A percentile compares a stretch with the other conserved stretches of the same genome.
Conservation (phyloP, 2,888 invertebrate genomes). For the Cacoxenus indagator region DNA sequence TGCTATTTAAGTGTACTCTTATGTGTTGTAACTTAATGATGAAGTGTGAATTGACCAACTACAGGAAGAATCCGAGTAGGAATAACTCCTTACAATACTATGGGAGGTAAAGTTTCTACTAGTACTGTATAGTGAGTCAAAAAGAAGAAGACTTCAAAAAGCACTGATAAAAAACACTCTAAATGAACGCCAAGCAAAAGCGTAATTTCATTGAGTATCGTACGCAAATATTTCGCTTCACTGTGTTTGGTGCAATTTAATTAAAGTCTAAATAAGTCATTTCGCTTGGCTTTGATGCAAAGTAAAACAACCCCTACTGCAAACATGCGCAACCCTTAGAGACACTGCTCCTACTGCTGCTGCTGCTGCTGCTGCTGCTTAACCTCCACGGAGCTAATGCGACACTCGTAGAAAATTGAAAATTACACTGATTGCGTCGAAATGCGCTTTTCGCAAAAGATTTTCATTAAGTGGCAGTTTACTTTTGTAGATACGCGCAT, state of each 20-base stretch:
- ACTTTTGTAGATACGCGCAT: not conserved
- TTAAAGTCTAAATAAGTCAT: conserved; percentile 62
- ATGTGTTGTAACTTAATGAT: too few relatives aligned
- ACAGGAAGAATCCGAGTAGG: too few relatives aligned
- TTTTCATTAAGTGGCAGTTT: conserved; percentile 19
- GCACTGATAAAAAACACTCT: not conserved
- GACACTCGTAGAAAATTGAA: conserved; percentile 9
- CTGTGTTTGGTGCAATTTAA: conserved; percentile 58
- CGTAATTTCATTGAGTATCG: not conserved
- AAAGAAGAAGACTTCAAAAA: not conserved
- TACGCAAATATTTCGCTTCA: not conserved
- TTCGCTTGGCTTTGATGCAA: conserved; percentile 56
- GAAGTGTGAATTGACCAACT: too few relatives aligned
- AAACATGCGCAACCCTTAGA: not conserved
- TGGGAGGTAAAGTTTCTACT: too few relatives aligned
- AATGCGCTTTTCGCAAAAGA: conserved; percentile 12
- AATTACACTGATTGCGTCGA: conserved; percentile 20
- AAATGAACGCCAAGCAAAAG: not conserved
- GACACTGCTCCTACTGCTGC: not conserved
- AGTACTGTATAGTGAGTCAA: too few relatives aligned
- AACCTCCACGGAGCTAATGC: not conserved
- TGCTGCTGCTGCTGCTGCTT: not conserved
- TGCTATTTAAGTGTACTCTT: too few relatives aligned
- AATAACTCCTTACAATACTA: too few relatives aligned
- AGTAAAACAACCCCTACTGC: conserved; percentile 31